Evolutionary conservation across 2,888 invertebrate genomes (phyloP).

Genomic region (Drosophila lutescens): DNA sequence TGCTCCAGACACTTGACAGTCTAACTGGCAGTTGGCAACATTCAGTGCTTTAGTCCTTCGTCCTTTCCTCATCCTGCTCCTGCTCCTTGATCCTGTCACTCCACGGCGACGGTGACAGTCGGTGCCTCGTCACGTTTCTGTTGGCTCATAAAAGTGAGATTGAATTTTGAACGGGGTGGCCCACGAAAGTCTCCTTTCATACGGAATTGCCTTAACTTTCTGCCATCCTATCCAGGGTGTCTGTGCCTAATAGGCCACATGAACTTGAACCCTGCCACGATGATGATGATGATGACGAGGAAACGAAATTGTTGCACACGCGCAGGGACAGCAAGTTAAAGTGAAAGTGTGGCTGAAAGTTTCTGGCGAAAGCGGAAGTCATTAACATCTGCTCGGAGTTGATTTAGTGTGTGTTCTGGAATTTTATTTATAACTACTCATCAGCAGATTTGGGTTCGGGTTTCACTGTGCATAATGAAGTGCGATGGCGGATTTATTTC

Average conservation of each 20-base stretch:
- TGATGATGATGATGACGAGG: conserved; percentile 32
- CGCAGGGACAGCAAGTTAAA: conserved; percentile 34
- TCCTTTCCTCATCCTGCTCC: conserved; percentile 3
- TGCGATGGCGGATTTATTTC: conserved; percentile 17
- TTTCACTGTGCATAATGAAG: conserved; percentile 24
- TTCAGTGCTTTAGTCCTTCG: conserved; percentile 35
- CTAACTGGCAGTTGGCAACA: conserved; percentile 52
- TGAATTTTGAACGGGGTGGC: conserved; percentile 72
- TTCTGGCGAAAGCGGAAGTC: conserved; percentile 66
- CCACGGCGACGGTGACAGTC: conserved; percentile 50
- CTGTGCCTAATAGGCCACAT: conserved; percentile 72
- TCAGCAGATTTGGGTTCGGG: conserved; percentile 9
- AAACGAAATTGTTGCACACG: conserved; percentile 59
- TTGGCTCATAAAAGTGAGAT: conserved; percentile 76
- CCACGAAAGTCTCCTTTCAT: conserved; percentile 40
- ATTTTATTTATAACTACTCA: conserved; percentile 37
- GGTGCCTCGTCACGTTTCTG: conserved; percentile 73
- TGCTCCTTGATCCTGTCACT: conserved; percentile 37
- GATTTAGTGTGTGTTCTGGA: conserved; percentile 9
- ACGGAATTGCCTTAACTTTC: conserved; percentile 30
- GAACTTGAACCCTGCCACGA: conserved; percentile 63
- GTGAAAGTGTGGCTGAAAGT: conserved; percentile 56
- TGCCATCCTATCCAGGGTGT: conserved; percentile 29
- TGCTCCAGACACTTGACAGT: conserved; percentile 63
- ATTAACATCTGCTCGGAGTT: conserved; percentile 56